Percentiles rank a stretch among this genome's conserved stretches.
These are phyloP conservation scores for Oreochromis mossambicus DNA, from an alignment of 2,797 vertebrate genomes.

Conservation along the genomic window DNA sequence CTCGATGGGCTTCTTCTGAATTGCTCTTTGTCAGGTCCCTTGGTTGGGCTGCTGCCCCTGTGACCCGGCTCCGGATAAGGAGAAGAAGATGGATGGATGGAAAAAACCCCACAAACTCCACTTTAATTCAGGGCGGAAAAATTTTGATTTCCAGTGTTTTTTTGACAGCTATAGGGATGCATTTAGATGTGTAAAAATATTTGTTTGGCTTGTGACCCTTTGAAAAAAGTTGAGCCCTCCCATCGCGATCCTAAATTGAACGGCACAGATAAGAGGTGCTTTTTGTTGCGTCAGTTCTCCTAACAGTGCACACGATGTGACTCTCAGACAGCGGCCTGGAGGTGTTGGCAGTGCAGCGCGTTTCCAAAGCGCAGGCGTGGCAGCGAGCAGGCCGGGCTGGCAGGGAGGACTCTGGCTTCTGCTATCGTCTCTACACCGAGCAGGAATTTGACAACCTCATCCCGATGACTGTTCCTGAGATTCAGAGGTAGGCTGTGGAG, in stretches of 20 bases:
- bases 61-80: not conserved
- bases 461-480: conserved; percentile 91
- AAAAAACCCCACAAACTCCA: not conserved
- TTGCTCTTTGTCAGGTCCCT: not conserved
- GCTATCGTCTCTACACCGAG: conserved; percentile 95
- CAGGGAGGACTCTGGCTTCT: conserved; percentile 85
- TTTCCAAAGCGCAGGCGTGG: conserved; percentile 97
- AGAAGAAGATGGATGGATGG: not conserved
- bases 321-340: conserved; percentile 88
- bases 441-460: conserved; percentile 89
- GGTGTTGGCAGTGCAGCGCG: conserved; percentile 89
- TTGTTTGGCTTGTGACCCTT: not conserved
- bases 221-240: not conserved
- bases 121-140: not conserved
- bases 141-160: not conserved
- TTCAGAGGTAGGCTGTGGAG: conserved; percentile 83
- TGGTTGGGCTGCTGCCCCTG: not conserved
- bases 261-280: not conserved
- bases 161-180: not conserved
- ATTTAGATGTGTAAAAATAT: not conserved
- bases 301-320: not conserved
- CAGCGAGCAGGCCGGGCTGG: conserved; percentile 92
- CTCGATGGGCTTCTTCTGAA: not conserved
- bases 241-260: not conserved
- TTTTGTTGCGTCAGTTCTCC: not conserved